These are phyloP conservation scores for Cheirogaleus major DNA, from an alignment of 2,797 vertebrate genomes.

Conservation along the genomic window DNA sequence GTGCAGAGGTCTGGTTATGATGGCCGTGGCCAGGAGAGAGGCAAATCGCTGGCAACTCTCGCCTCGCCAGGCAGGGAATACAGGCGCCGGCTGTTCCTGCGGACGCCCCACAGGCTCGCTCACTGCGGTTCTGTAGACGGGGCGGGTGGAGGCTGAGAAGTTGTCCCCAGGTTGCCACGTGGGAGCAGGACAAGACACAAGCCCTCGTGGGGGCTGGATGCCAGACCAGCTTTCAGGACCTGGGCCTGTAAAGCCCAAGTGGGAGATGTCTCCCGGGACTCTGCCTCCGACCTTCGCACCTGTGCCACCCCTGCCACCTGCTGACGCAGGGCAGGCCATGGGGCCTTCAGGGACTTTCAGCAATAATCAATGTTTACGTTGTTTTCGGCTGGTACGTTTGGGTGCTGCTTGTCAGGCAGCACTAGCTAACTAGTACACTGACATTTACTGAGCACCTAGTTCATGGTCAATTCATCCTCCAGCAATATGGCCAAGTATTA, in stretches of 20 bases:
- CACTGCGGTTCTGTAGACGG: not conserved
- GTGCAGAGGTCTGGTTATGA: fast-evolving
- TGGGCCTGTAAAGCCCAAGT: fast-evolving
- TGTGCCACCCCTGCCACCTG: fast-evolving
- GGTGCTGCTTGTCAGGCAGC: not conserved
- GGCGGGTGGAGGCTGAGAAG: fast-evolving
- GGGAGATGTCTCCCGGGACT: not conserved
- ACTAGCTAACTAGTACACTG: fast-evolving
- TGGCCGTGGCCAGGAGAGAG: not conserved
- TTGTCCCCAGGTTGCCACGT: too few relatives aligned
- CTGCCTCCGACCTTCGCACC: fast-evolving
- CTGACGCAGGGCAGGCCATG: fast-evolving
- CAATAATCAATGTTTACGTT: fast-evolving
- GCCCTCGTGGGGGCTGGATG: too few relatives aligned
- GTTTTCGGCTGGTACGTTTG: fast-evolving
- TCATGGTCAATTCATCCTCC: fast-evolving
- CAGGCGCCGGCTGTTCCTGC: fast-evolving
- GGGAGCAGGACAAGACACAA: not conserved
- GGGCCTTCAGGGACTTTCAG: not conserved
- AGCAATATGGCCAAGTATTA: fast-evolving
- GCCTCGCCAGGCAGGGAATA: fast-evolving
- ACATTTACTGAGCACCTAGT: fast-evolving
- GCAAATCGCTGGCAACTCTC: fast-evolving
- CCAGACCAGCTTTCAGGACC: not conserved
- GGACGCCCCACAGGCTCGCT: fast-evolving